These are phyloP conservation scores for Coelogynopora nodosa DNA, from an alignment of 2,888 invertebrate genomes.

Conservation along the genomic window DNA sequence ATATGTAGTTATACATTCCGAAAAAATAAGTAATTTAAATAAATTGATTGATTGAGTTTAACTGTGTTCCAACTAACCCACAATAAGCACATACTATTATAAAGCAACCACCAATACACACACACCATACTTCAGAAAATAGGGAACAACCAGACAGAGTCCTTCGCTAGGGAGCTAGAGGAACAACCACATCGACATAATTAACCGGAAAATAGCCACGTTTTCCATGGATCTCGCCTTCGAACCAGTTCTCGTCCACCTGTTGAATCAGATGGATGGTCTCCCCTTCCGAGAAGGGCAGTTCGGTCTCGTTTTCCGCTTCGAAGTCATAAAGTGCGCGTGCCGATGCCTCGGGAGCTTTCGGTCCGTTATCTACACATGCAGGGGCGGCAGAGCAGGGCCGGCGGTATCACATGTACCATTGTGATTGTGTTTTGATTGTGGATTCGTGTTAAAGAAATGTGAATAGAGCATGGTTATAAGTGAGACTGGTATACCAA, in stretches of 20 bases:
- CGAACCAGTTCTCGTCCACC: conserved; percentile 92
- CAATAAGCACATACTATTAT: too few relatives aligned
- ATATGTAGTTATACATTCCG: too few relatives aligned
- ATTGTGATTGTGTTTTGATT: too few relatives aligned
- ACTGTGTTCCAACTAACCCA: too few relatives aligned
- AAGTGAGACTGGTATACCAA: too few relatives aligned
- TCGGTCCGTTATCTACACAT: too few relatives aligned
- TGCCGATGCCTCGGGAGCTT: conserved; percentile 33
- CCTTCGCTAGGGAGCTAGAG: conserved; percentile 45
- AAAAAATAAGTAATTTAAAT: too few relatives aligned
- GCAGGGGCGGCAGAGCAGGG: too few relatives aligned
- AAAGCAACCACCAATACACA: neutral
- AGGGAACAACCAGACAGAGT: neutral
- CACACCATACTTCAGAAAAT: neutral
- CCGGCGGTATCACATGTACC: too few relatives aligned
- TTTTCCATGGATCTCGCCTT: conserved; percentile 84
- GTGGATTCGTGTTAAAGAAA: too few relatives aligned
- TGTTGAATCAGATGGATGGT: conserved; percentile 84
- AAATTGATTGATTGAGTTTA: too few relatives aligned
- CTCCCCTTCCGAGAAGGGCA: conserved; percentile 95
- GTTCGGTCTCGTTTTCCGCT: conserved; percentile 93
- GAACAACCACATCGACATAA: conserved; percentile 88
- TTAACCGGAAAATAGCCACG: conserved; percentile 95
- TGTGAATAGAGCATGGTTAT: too few relatives aligned
- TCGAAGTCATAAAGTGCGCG: conserved; percentile 96